Evolutionary conservation across 2,797 vertebrate species (phyloP).

Genomic region (Scleropages formosus): DNA sequence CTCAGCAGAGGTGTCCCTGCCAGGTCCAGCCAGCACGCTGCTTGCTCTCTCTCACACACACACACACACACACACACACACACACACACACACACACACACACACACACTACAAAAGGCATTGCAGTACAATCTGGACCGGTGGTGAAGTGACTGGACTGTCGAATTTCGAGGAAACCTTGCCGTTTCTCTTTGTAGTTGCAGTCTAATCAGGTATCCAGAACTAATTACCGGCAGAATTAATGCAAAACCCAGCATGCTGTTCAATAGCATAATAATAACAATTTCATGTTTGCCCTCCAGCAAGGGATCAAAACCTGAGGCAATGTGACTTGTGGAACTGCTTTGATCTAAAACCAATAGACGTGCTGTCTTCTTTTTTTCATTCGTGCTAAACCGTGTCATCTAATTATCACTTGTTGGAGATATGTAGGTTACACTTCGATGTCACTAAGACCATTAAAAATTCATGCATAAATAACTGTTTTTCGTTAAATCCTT

Average conservation of each 20-base stretch:
- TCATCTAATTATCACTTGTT: conserved; percentile 58
- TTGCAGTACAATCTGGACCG: too few relatives aligned
- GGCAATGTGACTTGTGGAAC: conserved; percentile 62
- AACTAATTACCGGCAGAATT: conserved; percentile 66
- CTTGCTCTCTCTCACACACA: too few relatives aligned
- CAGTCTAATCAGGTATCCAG: conserved; percentile 50
- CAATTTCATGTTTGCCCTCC: conserved; percentile 71
- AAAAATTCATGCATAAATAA: conserved; percentile 47
- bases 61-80: not conserved
- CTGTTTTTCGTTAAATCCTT: conserved; percentile 17
- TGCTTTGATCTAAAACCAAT: conserved; percentile 73
- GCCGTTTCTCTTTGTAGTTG: conserved; percentile 43
- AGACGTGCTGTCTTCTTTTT: conserved; percentile 62
- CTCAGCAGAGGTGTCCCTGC: too few relatives aligned
- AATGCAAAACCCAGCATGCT: conserved; percentile 59
- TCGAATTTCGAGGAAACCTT: conserved; percentile 35
- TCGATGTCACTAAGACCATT: conserved; percentile 49
- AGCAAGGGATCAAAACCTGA: conserved; percentile 62
- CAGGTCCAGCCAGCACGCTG: too few relatives aligned
- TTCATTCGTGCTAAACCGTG: conserved; percentile 57
- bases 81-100: not conserved
- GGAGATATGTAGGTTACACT: conserved; percentile 37
- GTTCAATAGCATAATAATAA: conserved; percentile 72
- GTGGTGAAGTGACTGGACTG: not conserved
- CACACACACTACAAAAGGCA: too few relatives aligned